A percentile compares a stretch with the other conserved stretches of the same genome.
phyloP scores from a whole-genome alignment of 2,888 invertebrate species.

The Drosophila parthenogenetica region DNA sequence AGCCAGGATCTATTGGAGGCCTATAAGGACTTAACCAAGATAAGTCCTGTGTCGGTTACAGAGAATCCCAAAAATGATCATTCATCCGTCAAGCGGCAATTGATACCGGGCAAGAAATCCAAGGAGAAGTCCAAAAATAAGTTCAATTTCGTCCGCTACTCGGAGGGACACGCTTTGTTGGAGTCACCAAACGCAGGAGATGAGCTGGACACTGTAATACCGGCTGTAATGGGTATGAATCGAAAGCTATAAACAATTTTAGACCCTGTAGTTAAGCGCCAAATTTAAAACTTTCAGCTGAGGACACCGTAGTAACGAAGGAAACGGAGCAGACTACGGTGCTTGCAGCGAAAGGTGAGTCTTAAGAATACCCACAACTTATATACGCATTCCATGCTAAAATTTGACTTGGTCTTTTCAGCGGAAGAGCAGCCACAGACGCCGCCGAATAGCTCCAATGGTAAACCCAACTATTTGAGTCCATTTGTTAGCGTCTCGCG shows the following conservation, averaged over 20 bases:
- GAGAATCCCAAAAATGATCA: not conserved
- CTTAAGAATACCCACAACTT: no score
- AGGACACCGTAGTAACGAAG: no score
- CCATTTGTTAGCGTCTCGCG: slow-evolving; percentile 86
- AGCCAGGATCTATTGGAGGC: slow-evolving; percentile 21
- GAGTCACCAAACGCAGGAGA: slow-evolving; percentile 2
- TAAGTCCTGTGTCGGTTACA: slow-evolving; percentile 33
- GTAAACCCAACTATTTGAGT: slow-evolving; percentile 77
- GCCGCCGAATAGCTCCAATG: slow-evolving; percentile 19
- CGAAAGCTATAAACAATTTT: no score
- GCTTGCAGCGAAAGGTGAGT: no score
- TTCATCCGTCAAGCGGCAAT: slow-evolving; percentile 43
- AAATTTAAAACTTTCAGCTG: no score
- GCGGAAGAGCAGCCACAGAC: slow-evolving; percentile 18
- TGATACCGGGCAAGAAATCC: slow-evolving; percentile 3
- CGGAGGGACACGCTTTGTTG: slow-evolving; percentile 36
- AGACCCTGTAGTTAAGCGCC: no score
- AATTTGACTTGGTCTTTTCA: not conserved
- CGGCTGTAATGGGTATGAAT: slow-evolving; percentile 1
- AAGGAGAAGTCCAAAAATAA: slow-evolving; percentile 23
- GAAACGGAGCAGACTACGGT: no score
- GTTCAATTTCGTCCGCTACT: slow-evolving; percentile 70
- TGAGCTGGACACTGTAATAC: not conserved
- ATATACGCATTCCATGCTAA: no score
- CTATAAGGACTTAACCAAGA: slow-evolving; percentile 2